Evolutionary conservation across 2,888 invertebrate genomes (phyloP).

Genomic region (Tethea ocularis): DNA sequence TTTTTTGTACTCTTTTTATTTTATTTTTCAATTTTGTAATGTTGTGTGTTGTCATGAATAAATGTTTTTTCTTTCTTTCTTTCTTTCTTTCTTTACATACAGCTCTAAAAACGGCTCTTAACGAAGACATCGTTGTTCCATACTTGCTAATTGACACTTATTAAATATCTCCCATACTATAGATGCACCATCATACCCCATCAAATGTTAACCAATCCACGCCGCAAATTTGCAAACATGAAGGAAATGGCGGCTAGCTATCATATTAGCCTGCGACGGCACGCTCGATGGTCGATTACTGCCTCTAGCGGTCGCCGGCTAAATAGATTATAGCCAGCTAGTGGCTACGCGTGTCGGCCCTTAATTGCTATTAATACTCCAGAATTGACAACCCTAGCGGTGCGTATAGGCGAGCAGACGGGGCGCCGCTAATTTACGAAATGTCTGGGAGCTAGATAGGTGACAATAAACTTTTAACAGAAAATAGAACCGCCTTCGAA

Average conservation of each 20-base stretch:
- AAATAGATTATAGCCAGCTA: conserved; percentile 24
- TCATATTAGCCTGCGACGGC: conserved; percentile 2
- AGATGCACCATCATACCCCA: not conserved
- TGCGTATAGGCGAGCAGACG: not conserved
- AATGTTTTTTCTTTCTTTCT: too few species aligned
- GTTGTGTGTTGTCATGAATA: too few species aligned
- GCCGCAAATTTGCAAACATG: not conserved
- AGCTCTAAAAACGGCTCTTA: too few species aligned
- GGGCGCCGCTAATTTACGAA: not conserved
- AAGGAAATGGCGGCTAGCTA: not conserved
- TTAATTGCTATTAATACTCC: conserved; percentile 8
- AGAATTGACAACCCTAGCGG: conserved; percentile 7
- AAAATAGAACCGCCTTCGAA: too few species aligned
- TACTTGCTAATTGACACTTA: not conserved
- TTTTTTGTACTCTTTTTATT: too few species aligned
- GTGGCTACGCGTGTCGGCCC: conserved; percentile 17
- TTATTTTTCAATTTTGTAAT: too few species aligned
- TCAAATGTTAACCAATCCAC: not conserved
- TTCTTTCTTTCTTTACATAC: too few species aligned
- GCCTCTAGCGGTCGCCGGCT: conserved; percentile 13
- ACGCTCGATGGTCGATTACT: not conserved
- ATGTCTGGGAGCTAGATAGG: not conserved
- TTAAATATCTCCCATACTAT: too few species aligned
- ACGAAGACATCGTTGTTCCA: too few species aligned
- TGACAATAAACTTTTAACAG: not conserved